Evolutionary conservation across 2,797 vertebrate genomes (phyloP), one percentile per base, ranked within the genome.

Genomic region (Xenops minutus): DNA sequence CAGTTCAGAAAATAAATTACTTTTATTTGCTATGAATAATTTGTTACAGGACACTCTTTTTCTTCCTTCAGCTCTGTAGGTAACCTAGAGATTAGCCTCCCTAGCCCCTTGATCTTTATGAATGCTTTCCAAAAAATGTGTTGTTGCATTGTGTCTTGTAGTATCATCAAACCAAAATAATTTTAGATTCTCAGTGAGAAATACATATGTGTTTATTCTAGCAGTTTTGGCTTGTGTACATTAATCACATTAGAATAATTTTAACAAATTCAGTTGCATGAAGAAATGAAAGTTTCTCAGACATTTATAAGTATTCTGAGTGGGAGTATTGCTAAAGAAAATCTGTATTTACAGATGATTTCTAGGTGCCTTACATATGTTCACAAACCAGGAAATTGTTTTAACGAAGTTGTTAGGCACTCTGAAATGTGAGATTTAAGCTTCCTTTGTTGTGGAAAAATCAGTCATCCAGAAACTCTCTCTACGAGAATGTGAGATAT

Each of bases 361-460:
- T 94, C 64, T 93, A 54, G 29, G 21, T 92, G 58, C 49, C 74
- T 64, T 87, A 48, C 17, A n/a, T 85, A 68, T 83, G 58, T 83
- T 96, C 68, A 78, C 54, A 69, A 77, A 83, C 54, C 62, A 90
- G 78, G 81, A 92, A 92, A 72, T 43, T 66, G 26, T 64, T 96
- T 81, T 92, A 92, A 43, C 71, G 85, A 86, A 85, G 62, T 78
- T 61, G 4, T 92, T 86, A 71, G 43, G 43, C 84, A 46, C 81
- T 90, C 79, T 83, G 64, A 96, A 97, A 94, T 78, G 52, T 75
- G 46, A 69, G 39, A 59, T 85, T 87, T 69, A 96, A 55, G 72
- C 24, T 95, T 75, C n/a, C 89, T 93, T 86, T 93, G 44, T 88
- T 77, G 59, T 88, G 80, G 88, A 75, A 97, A 94, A 95, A 93